phyloP scores from a whole-genome alignment of 2,113 vertebrate genomes.

The Suricata suricatta region DNA sequence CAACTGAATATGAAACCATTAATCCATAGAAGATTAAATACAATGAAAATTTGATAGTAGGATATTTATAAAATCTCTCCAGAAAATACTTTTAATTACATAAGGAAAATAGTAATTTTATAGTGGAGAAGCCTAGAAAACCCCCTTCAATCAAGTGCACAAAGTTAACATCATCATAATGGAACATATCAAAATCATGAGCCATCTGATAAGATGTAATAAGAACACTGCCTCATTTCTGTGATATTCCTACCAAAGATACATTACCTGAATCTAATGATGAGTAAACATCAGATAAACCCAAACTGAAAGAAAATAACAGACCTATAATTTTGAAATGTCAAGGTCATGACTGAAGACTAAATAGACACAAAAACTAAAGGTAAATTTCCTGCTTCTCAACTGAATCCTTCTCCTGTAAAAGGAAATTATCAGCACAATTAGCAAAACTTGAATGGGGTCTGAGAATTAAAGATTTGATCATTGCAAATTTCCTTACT shows the following conservation, averaged over 20 bases:
- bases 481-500: background rate
- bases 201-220: background rate
- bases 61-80: background rate
- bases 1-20: background rate
- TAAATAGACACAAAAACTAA: background rate
- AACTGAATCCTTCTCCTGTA: background rate
- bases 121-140: background rate
- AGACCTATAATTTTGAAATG: background rate
- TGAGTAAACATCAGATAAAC: background rate
- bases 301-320: background rate
- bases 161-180: background rate
- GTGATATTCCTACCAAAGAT: background rate
- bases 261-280: background rate
- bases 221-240: background rate
- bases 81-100: background rate
- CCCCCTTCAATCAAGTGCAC: background rate
- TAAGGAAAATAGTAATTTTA: background rate
- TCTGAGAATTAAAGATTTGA: background rate
- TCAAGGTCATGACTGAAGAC: background rate
- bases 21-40: background rate
- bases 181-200: background rate
- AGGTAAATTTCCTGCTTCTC: background rate
- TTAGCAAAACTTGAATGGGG: background rate
- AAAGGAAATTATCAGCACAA: background rate
- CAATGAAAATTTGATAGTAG: background rate